Percentiles rank a stretch among this genome's conserved stretches.
Evolutionary conservation across 2,888 invertebrate species (phyloP).

Genomic region (Sabatieria punctata): DNA sequence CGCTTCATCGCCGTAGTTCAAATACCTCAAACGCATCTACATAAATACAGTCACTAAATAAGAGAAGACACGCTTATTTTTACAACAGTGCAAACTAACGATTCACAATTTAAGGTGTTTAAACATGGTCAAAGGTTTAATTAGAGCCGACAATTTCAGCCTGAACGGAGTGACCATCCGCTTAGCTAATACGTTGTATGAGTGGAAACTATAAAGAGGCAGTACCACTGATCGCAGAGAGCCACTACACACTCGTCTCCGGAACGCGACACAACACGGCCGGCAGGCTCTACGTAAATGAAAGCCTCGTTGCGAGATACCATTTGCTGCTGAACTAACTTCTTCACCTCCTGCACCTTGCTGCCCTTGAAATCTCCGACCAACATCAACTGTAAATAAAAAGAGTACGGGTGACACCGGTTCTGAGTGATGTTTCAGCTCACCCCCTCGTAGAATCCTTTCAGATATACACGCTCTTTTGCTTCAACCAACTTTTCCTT

Average conservation of each 20-base stretch:
- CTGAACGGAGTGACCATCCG: too few species aligned
- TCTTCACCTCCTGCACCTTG: conserved; percentile 87
- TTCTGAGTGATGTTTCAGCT: too few species aligned
- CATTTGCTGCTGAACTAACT: conserved; percentile 58
- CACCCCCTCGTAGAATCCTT: conserved; percentile 66
- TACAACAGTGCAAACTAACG: too few species aligned
- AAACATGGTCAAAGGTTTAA: too few species aligned
- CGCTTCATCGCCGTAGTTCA: conserved; percentile 75
- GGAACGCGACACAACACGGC: conserved; percentile 70
- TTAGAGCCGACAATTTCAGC: too few species aligned
- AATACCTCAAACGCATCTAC: conserved; percentile 38
- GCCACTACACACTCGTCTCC: conserved; percentile 97
- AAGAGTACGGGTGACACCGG: too few species aligned
- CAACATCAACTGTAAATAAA: too few species aligned
- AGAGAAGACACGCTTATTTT: too few species aligned
- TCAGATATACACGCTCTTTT: conserved; percentile 84
- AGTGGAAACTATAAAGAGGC: too few species aligned
- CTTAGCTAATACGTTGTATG: too few species aligned
- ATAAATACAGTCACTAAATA: not conserved
- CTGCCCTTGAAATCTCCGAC: conserved; percentile 72
- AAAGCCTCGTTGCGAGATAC: conserved; percentile 55
- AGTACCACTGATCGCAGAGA: conserved; percentile 95
- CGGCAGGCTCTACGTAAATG: conserved; percentile 82
- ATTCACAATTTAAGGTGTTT: too few species aligned
- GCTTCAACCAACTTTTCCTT: conserved; percentile 78